Evolutionary conservation across 2,797 vertebrate species (phyloP), one percentile per base, ranked within the genome.

Genomic region (Pipistrellus kuhlii): DNA sequence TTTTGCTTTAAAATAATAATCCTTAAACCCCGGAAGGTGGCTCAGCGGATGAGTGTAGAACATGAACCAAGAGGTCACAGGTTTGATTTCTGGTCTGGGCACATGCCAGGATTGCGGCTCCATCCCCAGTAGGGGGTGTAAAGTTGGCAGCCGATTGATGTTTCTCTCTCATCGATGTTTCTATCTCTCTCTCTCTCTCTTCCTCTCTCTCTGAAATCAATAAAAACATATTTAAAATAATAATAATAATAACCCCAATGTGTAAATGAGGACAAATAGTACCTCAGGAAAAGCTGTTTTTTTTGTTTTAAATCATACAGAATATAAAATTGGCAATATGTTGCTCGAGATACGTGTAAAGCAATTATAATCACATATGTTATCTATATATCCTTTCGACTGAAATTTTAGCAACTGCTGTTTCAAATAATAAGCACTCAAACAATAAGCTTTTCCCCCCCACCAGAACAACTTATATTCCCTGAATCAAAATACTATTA

Each of bases 1-100:
- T 69, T 93, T 89, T 94, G 38, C 66, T 95, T 94, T 78, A 95
- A 93, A 96, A 88, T 84, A 96, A 93, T 88, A 35, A 85, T 25
- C 30, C 27, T 89, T 89, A 83, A 4, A 27, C 12, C 25, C 57
- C 1, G 5, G 57, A 12, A 30, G 25, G 5, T 62, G 57, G 57
- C 57, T 62, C 57, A 62, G 57, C 2, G 12, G 25, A 62, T 27
- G 25, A 62, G 57, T 62, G 5, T 13, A 62, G 57, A 62, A 62
- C 25, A 62, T 62, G 57, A 62, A 62, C 57, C 12, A 62, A 62
- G 57, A 62, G 57, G 5, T 62, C 12, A 62, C 25, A 2, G 12
- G 57, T 62, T 62, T 62, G 57, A 62, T 62, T 27, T 62, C 57
- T 59, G 25, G 57, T 59, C 57, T 59, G 5, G 25, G 57, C 57